These are phyloP conservation scores for Drosophila stalkeri DNA, from an alignment of 2,888 invertebrate genomes.

Conservation along the genomic window DNA sequence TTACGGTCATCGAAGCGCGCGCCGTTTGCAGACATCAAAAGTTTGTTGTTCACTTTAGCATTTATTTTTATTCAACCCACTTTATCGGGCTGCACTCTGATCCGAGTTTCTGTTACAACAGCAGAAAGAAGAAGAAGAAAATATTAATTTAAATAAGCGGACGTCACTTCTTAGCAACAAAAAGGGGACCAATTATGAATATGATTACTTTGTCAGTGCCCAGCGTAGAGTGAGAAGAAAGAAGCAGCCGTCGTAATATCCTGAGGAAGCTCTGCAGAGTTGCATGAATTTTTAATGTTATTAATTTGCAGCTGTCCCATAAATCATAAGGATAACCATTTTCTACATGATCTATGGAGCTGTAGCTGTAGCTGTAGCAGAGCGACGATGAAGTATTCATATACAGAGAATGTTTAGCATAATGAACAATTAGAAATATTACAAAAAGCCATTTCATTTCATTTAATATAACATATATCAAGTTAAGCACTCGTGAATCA, in stretches of 20 bases:
- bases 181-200: conserved; percentile 49
- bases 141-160: conserved; percentile 57
- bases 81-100: conserved; percentile 12
- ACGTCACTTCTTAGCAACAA: conserved; percentile 14
- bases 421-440: conserved; percentile 41
- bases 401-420: conserved; percentile 10
- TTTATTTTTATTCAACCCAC: conserved; percentile 49
- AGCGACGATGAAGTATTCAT: conserved; percentile 24
- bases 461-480: conserved; percentile 11
- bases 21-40: conserved; percentile 55
- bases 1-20: conserved; percentile 44
- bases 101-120: conserved; percentile 49
- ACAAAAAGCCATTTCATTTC: conserved; percentile 17
- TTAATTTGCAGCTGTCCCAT: conserved; percentile 64
- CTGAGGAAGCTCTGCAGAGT: conserved; percentile 20
- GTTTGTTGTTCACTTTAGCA: conserved; percentile 42
- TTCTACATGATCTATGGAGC: conserved; percentile 54
- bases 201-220: conserved; percentile 31
- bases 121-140: conserved; percentile 28
- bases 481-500: background rate
- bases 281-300: conserved; percentile 58
- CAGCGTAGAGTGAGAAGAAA: background rate
- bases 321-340: conserved; percentile 53
- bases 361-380: background rate
- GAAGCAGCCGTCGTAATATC: conserved; percentile 22